Base-by-base conservation (phyloP, 2,888 invertebrate species). In the Gortyna flavago region DNA sequence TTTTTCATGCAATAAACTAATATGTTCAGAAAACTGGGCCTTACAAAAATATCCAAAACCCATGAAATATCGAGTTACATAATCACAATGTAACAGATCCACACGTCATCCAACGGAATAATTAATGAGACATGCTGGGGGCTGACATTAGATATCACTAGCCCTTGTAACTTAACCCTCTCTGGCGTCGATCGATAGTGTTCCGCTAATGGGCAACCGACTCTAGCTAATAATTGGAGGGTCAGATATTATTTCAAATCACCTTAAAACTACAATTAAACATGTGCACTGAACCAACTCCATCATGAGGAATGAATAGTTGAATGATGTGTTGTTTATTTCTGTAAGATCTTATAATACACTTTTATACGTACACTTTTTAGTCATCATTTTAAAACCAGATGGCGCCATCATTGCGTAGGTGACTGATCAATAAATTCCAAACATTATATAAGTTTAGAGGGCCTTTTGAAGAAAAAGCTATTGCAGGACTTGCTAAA, bases 101-200 rank as follows among this genome's bases (percentile, higher is more conserved):
- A 44, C 32, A 48, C 13, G 21, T 32, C 18, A 32, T 69, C 18
- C 5, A 32, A 62, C 18, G 8, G n/a, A 64, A 64, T 54, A 35
- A 71, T 61, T 21, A 38, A 75, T 44, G 21, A 59, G 2, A 44
- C 35, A n/a, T 38, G 35, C 44, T n/a, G n/a, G 54, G 73, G 38
- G 32, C 32, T n/a, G 32, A 57, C 32, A 44, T 32, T 59, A 13
- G 32, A 5, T 35, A 35, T 32, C 32, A 16, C 25, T 32, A 61
- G 48, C 74, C 71, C 59, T 25, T 29, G n/a, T 48, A 61, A 71
- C 4, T 11, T n/a, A 44, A 44, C 44, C 74, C 75, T 35, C 64
- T 54, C n/a, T 35, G 41, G 7, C 29, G n/a, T 18, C 64, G 75
- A 64, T 76, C 75, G 18, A 76, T 76, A 73, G 4, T 54, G 9